Base-by-base conservation (phyloP, 1,140 invertebrate species). In the Bombus ignitus region DNA sequence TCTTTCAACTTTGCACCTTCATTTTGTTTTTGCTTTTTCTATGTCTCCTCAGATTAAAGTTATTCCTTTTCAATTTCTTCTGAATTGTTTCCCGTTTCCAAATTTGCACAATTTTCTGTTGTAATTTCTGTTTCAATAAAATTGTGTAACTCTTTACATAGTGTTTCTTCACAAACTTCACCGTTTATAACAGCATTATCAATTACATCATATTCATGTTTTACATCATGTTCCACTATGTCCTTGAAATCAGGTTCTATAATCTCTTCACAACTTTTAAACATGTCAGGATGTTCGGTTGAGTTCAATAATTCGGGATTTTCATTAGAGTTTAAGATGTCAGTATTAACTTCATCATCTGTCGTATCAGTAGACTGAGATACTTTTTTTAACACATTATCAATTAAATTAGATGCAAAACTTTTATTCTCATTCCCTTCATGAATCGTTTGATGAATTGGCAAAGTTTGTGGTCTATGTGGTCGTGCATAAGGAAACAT, bases 291-390 rank as follows among this genome's bases (percentile, higher is more conserved):
- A 89, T 94, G 92, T 57, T 94, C 93, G 8, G 83, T 91, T 0
- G 88, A 93, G 32, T 89, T 91, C 13, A 90, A 15, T 5, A 90
- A 3, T 39, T 94, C 94, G 0, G 90, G 91, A 91, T 94, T 95
- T 13, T 94, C 94, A 32, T 94, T 95, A n/a, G 94, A 95, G 80
- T 94, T 94, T 13, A 95, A 82, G 53, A 95, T 95, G 68, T 95
- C 94, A 0, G 94, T 95, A 85, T 94, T 94, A 10, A 94, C 89
- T 81, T 95, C 94, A 37, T 95, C 94, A 57, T 95, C 94, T 15
- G 94, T 95, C 18, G 94, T 94, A 35, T 94, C 94, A 0, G 94
- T 94, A 3, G 94, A 94, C 15, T 95, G 94, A 1, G 93, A 95
- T 6, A 92, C 92, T 87, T 94, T 94, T 68, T 95, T 95, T 73